These are phyloP conservation scores for Pollicipes pollicipes DNA, from an alignment of 1,140 invertebrate species.

Conservation along the genomic window DNA sequence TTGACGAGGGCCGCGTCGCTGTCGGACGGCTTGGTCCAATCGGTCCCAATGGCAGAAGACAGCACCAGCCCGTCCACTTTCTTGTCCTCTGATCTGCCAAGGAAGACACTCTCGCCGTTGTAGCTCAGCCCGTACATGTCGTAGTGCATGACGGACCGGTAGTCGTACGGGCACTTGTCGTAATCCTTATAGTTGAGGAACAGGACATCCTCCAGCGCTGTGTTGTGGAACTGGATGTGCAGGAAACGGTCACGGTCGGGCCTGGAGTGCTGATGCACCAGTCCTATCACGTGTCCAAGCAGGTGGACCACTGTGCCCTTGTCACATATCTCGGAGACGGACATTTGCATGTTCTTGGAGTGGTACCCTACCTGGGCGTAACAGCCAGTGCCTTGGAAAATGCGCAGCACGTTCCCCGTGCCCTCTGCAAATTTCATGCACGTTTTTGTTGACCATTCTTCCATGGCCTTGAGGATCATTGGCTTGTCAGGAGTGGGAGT, in stretches of 20 bases:
- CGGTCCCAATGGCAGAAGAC: background rate
- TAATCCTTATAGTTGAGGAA: constrained; percentile 10
- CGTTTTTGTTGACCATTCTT: background rate
- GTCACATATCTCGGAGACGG: constrained; percentile 52
- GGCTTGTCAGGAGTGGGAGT: background rate
- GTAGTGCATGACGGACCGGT: constrained; percentile 20
- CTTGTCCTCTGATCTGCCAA: constrained; percentile 8
- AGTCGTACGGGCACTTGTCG: constrained; percentile 19
- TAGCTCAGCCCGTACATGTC: constrained; percentile 18
- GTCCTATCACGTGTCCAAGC: constrained; percentile 26
- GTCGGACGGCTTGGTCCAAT: background rate
- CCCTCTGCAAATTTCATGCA: background rate
- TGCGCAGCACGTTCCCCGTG: background rate
- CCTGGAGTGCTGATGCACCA: constrained; percentile 28
- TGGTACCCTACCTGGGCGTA: background rate
- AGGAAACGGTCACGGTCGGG: constrained; percentile 28
- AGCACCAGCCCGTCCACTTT: background rate
- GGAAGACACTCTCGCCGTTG: constrained; percentile 37
- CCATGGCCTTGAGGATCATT: background rate
- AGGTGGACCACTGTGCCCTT: constrained; percentile 24
- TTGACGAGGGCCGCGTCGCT: background rate
- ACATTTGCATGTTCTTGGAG: constrained; percentile 17
- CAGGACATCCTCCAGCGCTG: constrained; percentile 4
- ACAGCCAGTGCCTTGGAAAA: background rate
- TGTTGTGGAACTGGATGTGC: constrained; percentile 22